Evolutionary conservation across 1,140 invertebrate species (phyloP).

Genomic region (Phymastichus coffea): DNA sequence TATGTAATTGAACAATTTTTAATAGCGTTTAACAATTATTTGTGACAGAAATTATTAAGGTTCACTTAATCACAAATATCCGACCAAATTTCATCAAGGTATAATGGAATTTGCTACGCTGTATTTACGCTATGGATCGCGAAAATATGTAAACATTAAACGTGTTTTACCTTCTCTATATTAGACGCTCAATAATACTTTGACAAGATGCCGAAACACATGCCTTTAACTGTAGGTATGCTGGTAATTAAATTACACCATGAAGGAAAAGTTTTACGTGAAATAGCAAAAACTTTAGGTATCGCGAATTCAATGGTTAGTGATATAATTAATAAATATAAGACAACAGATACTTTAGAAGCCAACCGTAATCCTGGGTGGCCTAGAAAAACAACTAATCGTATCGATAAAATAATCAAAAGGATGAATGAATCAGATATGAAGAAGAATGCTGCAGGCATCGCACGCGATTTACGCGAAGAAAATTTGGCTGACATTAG

Average conservation of each 20-base stretch:
- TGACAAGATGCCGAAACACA: too few relatives aligned
- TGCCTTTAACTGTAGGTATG: not conserved
- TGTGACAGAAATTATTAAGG: too few relatives aligned
- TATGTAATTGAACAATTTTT: too few relatives aligned
- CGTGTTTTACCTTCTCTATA: not conserved
- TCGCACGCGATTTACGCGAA: conserved; percentile 22
- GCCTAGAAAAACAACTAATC: conserved; percentile 15
- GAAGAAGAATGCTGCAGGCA: conserved; percentile 19
- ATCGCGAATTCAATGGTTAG: conserved; percentile 24
- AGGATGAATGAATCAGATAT: conserved; percentile 14
- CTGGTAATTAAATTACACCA: conserved; percentile 10
- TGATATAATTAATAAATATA: conserved; percentile 7
- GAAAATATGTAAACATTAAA: not conserved
- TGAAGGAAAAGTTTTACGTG: too few relatives aligned
- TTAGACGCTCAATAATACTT: not conserved
- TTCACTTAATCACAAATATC: not conserved
- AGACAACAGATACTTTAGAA: not conserved
- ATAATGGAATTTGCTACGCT: not conserved
- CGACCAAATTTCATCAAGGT: not conserved
- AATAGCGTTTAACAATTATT: too few relatives aligned
- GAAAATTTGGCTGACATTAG: too few relatives aligned
- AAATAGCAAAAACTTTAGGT: conserved; percentile 1
- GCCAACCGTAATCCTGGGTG: not conserved
- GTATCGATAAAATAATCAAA: conserved; percentile 23
- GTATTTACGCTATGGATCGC: not conserved